These are phyloP conservation scores for Urocolius indicus DNA, from an alignment of 2,113 vertebrate species.

Conservation along the genomic window DNA sequence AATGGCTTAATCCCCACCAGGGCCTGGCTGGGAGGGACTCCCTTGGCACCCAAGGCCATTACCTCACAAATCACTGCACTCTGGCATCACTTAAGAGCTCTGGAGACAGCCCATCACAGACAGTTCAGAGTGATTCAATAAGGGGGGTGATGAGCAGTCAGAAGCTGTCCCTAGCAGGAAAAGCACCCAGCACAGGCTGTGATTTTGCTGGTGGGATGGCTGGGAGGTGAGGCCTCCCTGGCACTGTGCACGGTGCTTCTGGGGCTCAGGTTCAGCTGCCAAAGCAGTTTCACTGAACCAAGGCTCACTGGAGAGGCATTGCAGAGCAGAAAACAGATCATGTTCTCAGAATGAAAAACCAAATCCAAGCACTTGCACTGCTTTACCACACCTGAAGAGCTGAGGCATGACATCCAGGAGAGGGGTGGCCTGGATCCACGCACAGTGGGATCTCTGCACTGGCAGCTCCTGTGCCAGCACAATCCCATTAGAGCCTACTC, in stretches of 20 bases:
- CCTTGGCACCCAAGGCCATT: not conserved
- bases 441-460: not conserved
- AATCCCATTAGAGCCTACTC: not conserved
- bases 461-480: not conserved
- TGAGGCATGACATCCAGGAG: not conserved
- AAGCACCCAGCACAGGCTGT: not conserved
- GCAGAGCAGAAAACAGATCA: not conserved
- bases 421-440: not conserved
- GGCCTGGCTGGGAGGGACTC: not conserved
- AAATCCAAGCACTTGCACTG: not conserved
- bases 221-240: not conserved
- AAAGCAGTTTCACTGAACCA: not conserved
- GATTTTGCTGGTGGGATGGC: not conserved
- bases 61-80: not conserved
- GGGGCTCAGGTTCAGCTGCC: not conserved
- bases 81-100: not conserved
- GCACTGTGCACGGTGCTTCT: no score
- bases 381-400: not conserved
- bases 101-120: not conserved
- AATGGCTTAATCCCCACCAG: not conserved
- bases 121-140: not conserved
- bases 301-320: not conserved
- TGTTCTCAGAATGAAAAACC: not conserved
- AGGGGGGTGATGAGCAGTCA: fast-evolving
- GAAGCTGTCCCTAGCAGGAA: not conserved